Base-by-base conservation (phyloP, 2,797 vertebrate species). In the Spinus olivaceus region DNA sequence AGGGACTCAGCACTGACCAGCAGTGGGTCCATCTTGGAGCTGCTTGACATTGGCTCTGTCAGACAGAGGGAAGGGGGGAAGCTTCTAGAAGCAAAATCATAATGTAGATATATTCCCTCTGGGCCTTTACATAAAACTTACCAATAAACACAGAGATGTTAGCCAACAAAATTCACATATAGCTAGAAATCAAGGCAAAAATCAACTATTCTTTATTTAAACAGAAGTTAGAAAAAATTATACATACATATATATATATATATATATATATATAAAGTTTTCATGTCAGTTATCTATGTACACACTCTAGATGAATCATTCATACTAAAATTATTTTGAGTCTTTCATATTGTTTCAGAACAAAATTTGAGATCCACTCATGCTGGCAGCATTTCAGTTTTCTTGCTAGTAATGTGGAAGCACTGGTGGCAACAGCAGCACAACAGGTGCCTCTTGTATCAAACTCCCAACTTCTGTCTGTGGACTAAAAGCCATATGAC, bases 111-210 rank as follows among this genome's bases (percentile, higher is more conserved):
- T 97, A 98, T 50, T 98, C 97, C 25, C 95, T 93, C 95, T 98
- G 98, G 41, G 71, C 63, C 71, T 98, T 98, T 94, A 97, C 97
- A 98, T 99, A 94, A 90, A 97, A 88, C 39, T 86, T 49, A 83
- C 35, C 32, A 94, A 47, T 59, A 80, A 73, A 82, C 20, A 25
- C 10, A 71, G 12, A 18, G 23, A 47, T 1, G 4, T 57, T 33
- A 79, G 30, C 23, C 46, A 72, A 50, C 6, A 78, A 83, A 86
- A 81, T 28, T 30, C 72, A 76, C 42, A 33, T 32, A 51, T 5
- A 61, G 6, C 14, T 76, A 76, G 72, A 94, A 90, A 69, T 76
- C n/a, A 81, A 83, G 57, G n/a, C 35, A 81, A 93, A 89, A 76
- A 4, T 1, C 4, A 87, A 41, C 16, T 56, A 22, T 46, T 63